Evolutionary conservation across 2,113 vertebrate genomes (phyloP), one percentile per base, ranked within the genome.

Genomic region (Coreoperca whiteheadi): DNA sequence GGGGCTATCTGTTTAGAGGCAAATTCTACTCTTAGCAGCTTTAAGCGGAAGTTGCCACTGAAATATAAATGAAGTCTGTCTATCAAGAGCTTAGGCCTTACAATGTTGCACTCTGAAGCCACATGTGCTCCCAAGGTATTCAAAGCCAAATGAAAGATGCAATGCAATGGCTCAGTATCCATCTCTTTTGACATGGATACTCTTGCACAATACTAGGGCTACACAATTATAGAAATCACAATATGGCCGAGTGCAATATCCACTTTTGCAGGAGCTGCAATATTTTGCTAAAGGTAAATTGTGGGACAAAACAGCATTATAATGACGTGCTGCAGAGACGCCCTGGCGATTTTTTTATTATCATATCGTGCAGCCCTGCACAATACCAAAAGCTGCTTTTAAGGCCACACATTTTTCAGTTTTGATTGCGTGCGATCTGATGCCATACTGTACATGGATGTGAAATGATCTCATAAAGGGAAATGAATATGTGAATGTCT

Each of bases 21-120:
- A 89, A 89, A 91, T 92, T 94, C 87, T 82, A 71, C 90, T 93
- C 87, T 89, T 91, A 88, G 90, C 84, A 74, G 91, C 90, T 89
- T 91, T 89, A 60, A 82, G 77, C 69, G 75, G 89, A 92, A 92
- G 86, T 92, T 88, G 80, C 77, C 48, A 15, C 77, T 61, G 74
- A 89, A 92, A 91, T 79, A 87, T 87, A 91, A 91, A 93, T 94
- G 84, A 92, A 79, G 85, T 83, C 76, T 65, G 71, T 87, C 84
- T 79, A 72, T 90, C 78, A 34, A 60, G 57, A 70, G 90, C 88
- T 87, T 91, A 89, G 78, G 57, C 50, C 15, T 39, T 8, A 66
- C 59, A 20, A 10, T 68, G 76, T 48, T 73, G 12, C 72, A 23
- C 63, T 83, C 61, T 23, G 70, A 74, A 72, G 74, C 30, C 80